Evolutionary conservation across 2,888 invertebrate genomes (phyloP), one percentile per base, ranked within the genome.

Genomic region (Melanostoma scalare): DNA sequence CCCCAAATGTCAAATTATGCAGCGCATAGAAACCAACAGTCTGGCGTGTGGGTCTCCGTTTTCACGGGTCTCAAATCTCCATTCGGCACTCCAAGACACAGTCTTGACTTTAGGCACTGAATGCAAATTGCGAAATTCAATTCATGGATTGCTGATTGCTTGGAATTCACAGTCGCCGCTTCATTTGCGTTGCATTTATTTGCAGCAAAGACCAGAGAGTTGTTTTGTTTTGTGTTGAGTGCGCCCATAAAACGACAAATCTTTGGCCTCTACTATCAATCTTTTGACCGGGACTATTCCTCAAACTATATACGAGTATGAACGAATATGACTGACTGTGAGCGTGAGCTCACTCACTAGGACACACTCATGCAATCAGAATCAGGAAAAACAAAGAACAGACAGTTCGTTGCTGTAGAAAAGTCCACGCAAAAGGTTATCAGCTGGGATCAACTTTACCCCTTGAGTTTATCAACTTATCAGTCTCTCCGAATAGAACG

Each of bases 61-160:
- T 75, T 33, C 76, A 67, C 58, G 44, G 48, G 65, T 76, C 71
- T 76, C 75, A 76, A 67, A 79, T 68, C 72, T 40, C 56, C 65
- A 50, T 33, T 42, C 65, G 69, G 48, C 65, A 63, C 63, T 63
- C 63, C 61, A 44, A 44, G 20, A 35, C 61, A 36, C 10, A 50
- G 46, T 72, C 50, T 10, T 44, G 42, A 42, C 8, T 9, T 42
- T 9, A 9, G 42, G 9, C 42, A 20, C 30, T 4, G 38, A 48
- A 63, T 65, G 77, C 35, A 69, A 78, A 74, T 84, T 84, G 71
- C 71, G 84, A 84, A 84, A 84, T 72, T 75, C 84, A 75, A 84
- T 84, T 82, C 82, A 82, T 69, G 82, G 82, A 77, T 82, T 82
- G 82, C 77, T 82, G 79, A 84, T 84, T 75, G 78, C 74, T 55